Percentiles rank a stretch among this genome's conserved stretches.
These are phyloP conservation scores for Bostrychus sinensis DNA, from an alignment of 2,113 vertebrate species.

Conservation along the genomic window DNA sequence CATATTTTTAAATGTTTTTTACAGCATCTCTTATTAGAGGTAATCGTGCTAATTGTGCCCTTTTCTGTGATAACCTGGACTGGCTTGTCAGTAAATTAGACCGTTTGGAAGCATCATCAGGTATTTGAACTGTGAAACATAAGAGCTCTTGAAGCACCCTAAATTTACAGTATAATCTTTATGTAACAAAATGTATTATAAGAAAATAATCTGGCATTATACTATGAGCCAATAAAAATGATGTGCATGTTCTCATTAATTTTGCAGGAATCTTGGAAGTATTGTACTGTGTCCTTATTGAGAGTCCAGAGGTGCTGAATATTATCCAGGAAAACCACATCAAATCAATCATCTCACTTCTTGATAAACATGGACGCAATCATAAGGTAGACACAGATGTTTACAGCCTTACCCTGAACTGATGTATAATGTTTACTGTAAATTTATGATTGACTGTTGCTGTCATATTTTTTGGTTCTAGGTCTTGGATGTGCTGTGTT, in stretches of 20 bases:
- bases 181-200: not conserved
- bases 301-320: slow-evolving; percentile 93
- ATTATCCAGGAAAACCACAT: slow-evolving; percentile 97
- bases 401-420: not conserved
- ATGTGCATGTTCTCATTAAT: not conserved
- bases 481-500: slow-evolving; percentile 93
- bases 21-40: slow-evolving; percentile 90
- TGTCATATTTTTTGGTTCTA: slow-evolving; percentile 42
- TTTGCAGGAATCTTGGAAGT: slow-evolving; percentile 90
- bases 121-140: slow-evolving; percentile 62
- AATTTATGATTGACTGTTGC: not conserved
- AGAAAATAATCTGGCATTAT: not conserved
- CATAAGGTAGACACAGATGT: slow-evolving; percentile 83
- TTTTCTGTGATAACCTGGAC: slow-evolving; percentile 92
- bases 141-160: too few species aligned
- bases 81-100: slow-evolving; percentile 96
- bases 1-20: not conserved
- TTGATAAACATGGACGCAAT: slow-evolving; percentile 94
- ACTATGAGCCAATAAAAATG: not conserved
- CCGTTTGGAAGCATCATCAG: slow-evolving; percentile 91
- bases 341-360: slow-evolving; percentile 92
- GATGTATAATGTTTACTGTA: not conserved
- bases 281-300: slow-evolving; percentile 93
- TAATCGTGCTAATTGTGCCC: slow-evolving; percentile 90
- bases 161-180: not conserved